Evolutionary conservation across 2,797 vertebrate species (phyloP), one percentile per base, ranked within the genome.

Genomic region (Tympanoctomys barrerae): DNA sequence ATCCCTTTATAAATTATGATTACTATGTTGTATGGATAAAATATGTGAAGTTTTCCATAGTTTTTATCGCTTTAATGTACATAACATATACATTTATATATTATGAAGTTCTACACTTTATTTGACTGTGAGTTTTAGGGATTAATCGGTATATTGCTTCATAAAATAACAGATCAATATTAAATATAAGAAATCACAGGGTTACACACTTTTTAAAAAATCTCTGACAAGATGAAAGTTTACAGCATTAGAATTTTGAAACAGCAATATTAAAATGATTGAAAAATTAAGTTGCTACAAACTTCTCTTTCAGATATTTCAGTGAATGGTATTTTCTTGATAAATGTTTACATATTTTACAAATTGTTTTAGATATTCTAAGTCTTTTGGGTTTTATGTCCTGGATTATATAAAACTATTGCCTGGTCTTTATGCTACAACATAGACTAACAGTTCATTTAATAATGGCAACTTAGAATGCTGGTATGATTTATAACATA

Each of bases 41-140:
- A 87, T 33, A 2, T 85, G 13, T 3, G 3, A 84, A 80, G 61
- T 31, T 54, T 84, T 85, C 31, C 31, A 14, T 57, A 42, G n/a
- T 16, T 89, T 89, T 91, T 79, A 49, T 42, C 3, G 96, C 73
- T 82, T 77, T 75, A 86, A 90, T 87, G 26, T 73, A 49, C 77
- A 82, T 85, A 87, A 83, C n/a, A 24, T 66, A 73, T 4, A 71
- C 12, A 18, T 8, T 7, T 68, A 33, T 68, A 24, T 39, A 80
- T 62, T 94, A 12, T 66, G 31, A 90, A 83, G 77, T 71, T 64
- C 83, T 83, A 42, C 66, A 78, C 18, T 81, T 90, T 36, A 80
- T 84, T 84, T 81, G 75, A 73, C 33, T 78, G 9, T 95, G 39
- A 70, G 12, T 57, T 62, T 11, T 9, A n/a, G 12, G 7, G 7